Evolutionary conservation across 2,113 vertebrate species (phyloP).

Genomic region (Hippocampus comes): DNA sequence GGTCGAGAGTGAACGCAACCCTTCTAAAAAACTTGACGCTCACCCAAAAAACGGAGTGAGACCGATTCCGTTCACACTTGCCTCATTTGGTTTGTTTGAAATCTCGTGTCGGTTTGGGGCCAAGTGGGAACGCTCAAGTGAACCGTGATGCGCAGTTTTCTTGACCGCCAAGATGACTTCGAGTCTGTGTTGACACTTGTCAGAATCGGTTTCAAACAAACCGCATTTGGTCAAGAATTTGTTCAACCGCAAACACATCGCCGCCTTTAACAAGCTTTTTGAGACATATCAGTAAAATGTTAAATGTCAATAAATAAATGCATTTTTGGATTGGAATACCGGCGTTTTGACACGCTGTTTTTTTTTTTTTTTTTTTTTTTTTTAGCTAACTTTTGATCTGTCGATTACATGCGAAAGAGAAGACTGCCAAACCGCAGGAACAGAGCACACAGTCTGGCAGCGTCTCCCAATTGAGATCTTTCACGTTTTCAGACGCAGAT

Average conservation of each 20-base stretch:
- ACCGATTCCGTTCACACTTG: not conserved
- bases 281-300: not conserved
- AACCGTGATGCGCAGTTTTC: too few species aligned
- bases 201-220: not conserved
- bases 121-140: not conserved
- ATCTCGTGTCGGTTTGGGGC: too few species aligned
- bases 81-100: not conserved
- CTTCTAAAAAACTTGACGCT: too few species aligned
- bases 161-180: too few species aligned
- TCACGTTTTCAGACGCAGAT: not conserved
- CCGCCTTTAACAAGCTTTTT: not conserved
- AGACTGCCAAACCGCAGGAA: not conserved
- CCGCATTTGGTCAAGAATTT: too few species aligned
- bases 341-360: not conserved
- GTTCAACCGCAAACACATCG: not conserved
- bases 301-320: too few species aligned
- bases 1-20: not conserved
- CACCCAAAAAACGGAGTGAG: not conserved
- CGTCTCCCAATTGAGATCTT: not conserved
- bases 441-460: too few species aligned
- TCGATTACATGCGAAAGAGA: not conserved
- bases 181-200: not conserved
- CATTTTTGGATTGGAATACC: not conserved
- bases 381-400: not conserved
- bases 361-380: not conserved